Conservation (phyloP, 2,113 vertebrate species). For the Brienomyrus longianalis region DNA sequence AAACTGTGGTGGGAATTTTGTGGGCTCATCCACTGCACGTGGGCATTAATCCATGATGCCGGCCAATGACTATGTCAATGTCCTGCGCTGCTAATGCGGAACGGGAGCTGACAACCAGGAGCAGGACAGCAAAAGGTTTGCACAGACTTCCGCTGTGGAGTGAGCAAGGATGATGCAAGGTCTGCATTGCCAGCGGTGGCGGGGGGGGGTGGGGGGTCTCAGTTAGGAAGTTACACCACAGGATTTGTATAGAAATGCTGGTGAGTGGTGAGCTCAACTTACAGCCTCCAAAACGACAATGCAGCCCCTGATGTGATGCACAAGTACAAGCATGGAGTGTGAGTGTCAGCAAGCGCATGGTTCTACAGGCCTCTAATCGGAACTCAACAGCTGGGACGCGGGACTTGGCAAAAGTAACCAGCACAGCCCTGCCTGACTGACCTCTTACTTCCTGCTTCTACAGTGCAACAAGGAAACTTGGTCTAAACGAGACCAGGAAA, state of each 20-base stretch:
- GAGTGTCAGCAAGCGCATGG: neutral
- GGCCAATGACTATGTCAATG: neutral
- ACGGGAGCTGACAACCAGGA: constrained; percentile 24
- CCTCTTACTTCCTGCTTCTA: neutral
- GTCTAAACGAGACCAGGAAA: constrained; percentile 7
- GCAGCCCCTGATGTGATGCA: neutral
- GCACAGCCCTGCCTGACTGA: neutral
- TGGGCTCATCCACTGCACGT: neutral
- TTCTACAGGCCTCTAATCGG: neutral
- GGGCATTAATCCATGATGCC: neutral
- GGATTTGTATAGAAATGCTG: neutral
- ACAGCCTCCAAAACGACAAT: neutral
- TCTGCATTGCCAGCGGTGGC: neutral
- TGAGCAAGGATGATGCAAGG: neutral
- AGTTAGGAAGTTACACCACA: neutral
- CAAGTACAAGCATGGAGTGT: neutral
- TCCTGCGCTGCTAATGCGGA: constrained; percentile 18
- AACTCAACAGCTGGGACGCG: neutral
- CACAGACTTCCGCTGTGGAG: constrained; percentile 13
- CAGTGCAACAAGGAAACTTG: neutral
- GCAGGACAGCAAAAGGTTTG: constrained; percentile 19
- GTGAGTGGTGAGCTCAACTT: neutral
- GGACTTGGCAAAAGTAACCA: neutral
- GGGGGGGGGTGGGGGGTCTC: neutral
- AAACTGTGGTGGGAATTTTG: neutral